Percentiles rank a stretch among this genome's conserved stretches.
These are phyloP conservation scores for Prionailurus viverrinus DNA, from an alignment of 2,113 vertebrate genomes.

Conservation along the genomic window DNA sequence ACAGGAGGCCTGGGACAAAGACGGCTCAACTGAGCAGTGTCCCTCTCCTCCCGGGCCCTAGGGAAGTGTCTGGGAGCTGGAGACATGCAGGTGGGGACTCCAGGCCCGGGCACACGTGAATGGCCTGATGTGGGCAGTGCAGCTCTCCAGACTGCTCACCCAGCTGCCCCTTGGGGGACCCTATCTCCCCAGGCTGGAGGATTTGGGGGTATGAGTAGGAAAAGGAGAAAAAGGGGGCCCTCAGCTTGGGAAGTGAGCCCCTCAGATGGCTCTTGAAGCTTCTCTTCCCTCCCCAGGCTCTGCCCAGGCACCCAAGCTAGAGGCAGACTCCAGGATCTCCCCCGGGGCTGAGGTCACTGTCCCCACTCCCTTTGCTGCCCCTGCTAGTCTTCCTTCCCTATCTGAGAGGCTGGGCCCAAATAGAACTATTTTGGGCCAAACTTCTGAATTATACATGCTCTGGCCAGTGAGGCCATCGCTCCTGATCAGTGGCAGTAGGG, in stretches of 20 bases:
- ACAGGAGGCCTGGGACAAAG: not conserved
- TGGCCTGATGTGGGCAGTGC: not conserved
- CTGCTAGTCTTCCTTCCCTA: too few relatives aligned
- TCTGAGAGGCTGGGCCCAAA: not conserved
- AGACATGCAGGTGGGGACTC: not conserved
- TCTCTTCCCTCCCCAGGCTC: not conserved
- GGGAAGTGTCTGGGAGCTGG: not conserved
- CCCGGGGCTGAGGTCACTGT: too few relatives aligned
- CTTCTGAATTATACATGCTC: constrained; percentile 75
- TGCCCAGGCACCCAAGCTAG: not conserved
- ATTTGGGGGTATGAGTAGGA: not conserved
- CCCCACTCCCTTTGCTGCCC: not conserved
- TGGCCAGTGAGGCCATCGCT: not conserved
- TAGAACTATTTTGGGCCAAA: constrained; percentile 62
- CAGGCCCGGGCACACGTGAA: not conserved
- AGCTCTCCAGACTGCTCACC: not conserved
- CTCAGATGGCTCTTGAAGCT: not conserved
- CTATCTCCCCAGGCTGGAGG: not conserved
- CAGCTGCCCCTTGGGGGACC: not conserved
- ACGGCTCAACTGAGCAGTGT: not conserved
- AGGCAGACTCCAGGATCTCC: not conserved
- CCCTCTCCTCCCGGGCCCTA: not conserved
- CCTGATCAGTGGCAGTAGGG: not conserved
- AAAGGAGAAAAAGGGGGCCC: not conserved
- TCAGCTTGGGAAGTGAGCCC: not conserved